Evolutionary conservation across 2,797 vertebrate species (phyloP), one percentile per base, ranked within the genome.

Genomic region (Stomatorhinus walkeri): DNA sequence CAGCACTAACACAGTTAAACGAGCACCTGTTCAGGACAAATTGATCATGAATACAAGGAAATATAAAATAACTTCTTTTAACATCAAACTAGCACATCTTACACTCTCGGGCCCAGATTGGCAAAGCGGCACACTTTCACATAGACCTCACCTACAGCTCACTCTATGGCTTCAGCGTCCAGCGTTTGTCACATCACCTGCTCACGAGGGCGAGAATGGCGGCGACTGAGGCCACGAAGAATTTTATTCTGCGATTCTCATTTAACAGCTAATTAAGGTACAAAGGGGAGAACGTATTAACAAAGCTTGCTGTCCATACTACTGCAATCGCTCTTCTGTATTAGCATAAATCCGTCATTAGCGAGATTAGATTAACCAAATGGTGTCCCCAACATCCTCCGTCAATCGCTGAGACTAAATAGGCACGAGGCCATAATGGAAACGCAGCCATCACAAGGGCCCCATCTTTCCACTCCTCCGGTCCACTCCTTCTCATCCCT

Each of bases 301-400:
- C 81, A n/a, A 51, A 84, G 43, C 81, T 46, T 9, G 43, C 22
- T 8, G n/a, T 24, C 48, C 48, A 28, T n/a, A 84, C 8, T 40
- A 16, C 16, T 40, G 51, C 46, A 32, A 36, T 54, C 51, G 28
- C 28, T 86, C 85, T 56, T 64, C 19, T 24, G 32, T 19, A 87
- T 64, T 87, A 64, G 16, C 68, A 56, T 81, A 88, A 81, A 52
- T 83, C 54, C 36, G 22, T 54, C 49, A 54, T 81, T 81, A 64
- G 86, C n/a, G 9, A 87, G 59, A 87, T 87, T 46, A 87, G 54
- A 87, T 46, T 43, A 36, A 56, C 49, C 85, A n/a, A 86, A 54
- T 86, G n/a, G 28, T 19, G 2, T 32, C 85, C 49, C n/a, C 12
- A 56, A 12, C 51, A 54, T 36, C 24, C 22, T 36, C 51, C 0